These are phyloP conservation scores for Ochropleura leucogaster DNA, from an alignment of 2,888 invertebrate genomes.

Conservation along the genomic window DNA sequence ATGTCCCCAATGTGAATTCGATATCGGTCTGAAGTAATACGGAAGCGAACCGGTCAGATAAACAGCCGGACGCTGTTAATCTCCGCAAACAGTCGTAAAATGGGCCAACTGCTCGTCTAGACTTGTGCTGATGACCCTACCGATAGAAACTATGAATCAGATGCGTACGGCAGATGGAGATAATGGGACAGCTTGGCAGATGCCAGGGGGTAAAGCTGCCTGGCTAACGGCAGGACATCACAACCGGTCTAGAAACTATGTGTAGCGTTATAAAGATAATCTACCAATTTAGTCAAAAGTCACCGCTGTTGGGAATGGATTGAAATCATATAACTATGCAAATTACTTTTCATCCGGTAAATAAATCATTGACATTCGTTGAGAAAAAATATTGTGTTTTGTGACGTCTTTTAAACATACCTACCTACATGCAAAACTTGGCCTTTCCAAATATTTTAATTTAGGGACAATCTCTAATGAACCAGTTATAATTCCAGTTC, in stretches of 20 bases:
- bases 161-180: slow-evolving; percentile 18
- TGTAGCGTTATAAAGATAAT: neutral
- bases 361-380: neutral
- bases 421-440: neutral
- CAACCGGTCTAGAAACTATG: slow-evolving; percentile 14
- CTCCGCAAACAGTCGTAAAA: slow-evolving; percentile 31
- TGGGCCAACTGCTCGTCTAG: slow-evolving; percentile 50
- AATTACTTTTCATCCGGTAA: neutral
- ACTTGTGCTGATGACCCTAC: slow-evolving; percentile 34
- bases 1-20: slow-evolving; percentile 3
- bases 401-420: neutral
- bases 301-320: neutral
- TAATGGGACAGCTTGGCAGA: slow-evolving; percentile 37
- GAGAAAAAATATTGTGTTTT: neutral
- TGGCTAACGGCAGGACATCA: slow-evolving; percentile 7
- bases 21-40: slow-evolving; percentile 20
- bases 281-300: neutral
- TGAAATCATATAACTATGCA: neutral
- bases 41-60: slow-evolving; percentile 38
- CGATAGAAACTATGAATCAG: slow-evolving; percentile 36
- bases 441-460: slow-evolving; percentile 6
- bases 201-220: slow-evolving; percentile 7
- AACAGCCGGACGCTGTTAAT: slow-evolving; percentile 44
- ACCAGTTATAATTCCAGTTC: neutral
- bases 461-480: neutral